These are phyloP conservation scores for Spinus pinus DNA, from an alignment of 2,797 vertebrate species.

Conservation along the genomic window DNA sequence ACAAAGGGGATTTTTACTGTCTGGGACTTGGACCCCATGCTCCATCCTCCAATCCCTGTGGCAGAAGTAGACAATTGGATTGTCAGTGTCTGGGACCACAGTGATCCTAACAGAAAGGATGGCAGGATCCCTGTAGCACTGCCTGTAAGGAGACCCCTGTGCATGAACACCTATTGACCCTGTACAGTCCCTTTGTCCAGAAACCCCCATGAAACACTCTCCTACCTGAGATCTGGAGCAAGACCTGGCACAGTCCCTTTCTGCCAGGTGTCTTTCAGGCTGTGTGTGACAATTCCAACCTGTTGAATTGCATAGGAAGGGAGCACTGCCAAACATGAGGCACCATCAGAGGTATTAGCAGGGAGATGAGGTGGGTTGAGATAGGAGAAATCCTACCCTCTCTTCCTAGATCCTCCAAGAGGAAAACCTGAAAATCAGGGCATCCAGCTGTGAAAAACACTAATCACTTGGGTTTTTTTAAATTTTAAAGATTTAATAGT, in stretches of 20 bases:
- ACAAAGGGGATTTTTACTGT: background rate
- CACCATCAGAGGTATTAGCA: too few species aligned
- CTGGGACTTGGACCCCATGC: background rate
- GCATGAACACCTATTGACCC: background rate
- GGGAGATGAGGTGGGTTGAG: too few species aligned
- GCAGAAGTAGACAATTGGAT: background rate
- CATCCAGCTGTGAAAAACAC: background rate
- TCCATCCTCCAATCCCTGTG: background rate
- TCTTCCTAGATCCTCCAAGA: too few species aligned
- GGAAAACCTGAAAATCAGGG: too few species aligned
- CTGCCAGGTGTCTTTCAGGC: background rate
- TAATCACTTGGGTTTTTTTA: background rate
- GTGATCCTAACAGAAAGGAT: accelerated
- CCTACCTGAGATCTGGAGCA: accelerated
- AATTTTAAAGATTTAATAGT: background rate
- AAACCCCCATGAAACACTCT: accelerated
- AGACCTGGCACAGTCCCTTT: background rate
- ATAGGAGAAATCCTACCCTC: too few species aligned
- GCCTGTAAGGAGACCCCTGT: accelerated
- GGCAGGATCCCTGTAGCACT: accelerated
- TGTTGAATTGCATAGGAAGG: too few species aligned
- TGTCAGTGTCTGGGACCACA: background rate
- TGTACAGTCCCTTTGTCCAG: background rate
- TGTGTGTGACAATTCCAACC: background rate
- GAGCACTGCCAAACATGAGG: too few species aligned